Evolutionary conservation across 2,113 vertebrate genomes (phyloP).

Genomic region (Saimiri boliviensis): DNA sequence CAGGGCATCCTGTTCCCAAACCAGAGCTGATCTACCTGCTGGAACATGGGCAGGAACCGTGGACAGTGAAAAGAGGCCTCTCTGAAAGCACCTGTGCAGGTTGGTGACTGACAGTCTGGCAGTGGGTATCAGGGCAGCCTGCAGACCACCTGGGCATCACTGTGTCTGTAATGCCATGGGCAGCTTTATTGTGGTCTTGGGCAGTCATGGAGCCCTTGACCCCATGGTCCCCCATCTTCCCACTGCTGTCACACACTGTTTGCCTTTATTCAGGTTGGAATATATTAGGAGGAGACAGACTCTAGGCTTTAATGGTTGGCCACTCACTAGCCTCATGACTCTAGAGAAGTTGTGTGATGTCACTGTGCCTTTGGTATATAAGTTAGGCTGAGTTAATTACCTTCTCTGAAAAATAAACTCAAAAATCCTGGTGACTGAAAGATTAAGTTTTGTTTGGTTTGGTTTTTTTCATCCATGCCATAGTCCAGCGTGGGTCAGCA

Average conservation of each 20-base stretch:
- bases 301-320: not conserved
- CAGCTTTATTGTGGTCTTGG: not conserved
- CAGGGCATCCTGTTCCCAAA: slow-evolving; percentile 38
- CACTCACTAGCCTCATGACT: not conserved
- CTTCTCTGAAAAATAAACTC: not conserved
- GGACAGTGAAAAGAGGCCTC: not conserved
- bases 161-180: not conserved
- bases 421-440: not conserved
- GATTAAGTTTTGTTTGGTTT: not conserved
- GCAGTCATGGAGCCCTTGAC: not conserved
- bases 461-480: not conserved
- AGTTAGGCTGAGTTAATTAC: not conserved
- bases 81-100: not conserved
- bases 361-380: not conserved
- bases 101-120: not conserved
- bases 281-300: not conserved
- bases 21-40: not conserved
- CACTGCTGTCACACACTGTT: not conserved
- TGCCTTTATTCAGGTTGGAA: not conserved
- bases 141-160: not conserved
- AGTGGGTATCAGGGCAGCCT: not conserved
- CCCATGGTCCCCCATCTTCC: not conserved
- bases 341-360: not conserved
- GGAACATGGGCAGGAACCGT: not conserved
- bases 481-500: not conserved